Evolutionary conservation across 2,888 invertebrate genomes (phyloP), one percentile per base, ranked within the genome.

Genomic region (Drosophila trichaetosa): DNA sequence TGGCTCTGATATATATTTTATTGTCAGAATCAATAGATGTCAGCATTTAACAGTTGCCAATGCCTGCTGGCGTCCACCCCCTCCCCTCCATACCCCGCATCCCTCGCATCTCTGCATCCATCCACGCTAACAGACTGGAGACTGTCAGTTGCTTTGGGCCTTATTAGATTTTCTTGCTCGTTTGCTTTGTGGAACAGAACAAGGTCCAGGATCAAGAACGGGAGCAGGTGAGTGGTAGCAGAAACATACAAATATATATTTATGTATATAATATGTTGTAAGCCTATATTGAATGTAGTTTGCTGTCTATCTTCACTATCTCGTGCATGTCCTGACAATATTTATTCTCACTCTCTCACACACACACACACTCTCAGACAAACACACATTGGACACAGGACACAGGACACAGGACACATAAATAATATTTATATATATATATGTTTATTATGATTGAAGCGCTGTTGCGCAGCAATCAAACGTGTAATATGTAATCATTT

Each of bases 1-100:
- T 21, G 52, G 40, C 40, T 16, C 29, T 40, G 29, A 62, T 51
- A 59, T 53, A 62, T 80, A 62, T 83, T 75, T 80, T 77, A 76
- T 79, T 85, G 85, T 84, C 76, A 76, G 82, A 87, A 82, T 83
- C 82, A 79, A 84, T 84, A 82, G 85, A 84, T 87, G 83, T 83
- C 88, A 73, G 87, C 85, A 63, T 87, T 83, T 84, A 79, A 69
- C 82, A 82, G 76, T 69, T 81, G 82, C 79, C 87, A 69, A 68
- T 73, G 82, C 73, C 73, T 71, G 76, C 76, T 71, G 80, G 76
- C 67, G 58, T 18, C 34, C 18, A 51, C 21, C 11, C 13, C 31
- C 11, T 10, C 10, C 2, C 10, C n/a, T 3, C 24, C 16, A n/a
- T 27, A 27, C 7, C 13, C 16, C 34, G 2, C 11, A 16, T 7